A percentile compares a stretch with the other conserved stretches of the same genome.
phyloP scores from a whole-genome alignment of 2,888 invertebrate species.

The Leptopilina myrica region DNA sequence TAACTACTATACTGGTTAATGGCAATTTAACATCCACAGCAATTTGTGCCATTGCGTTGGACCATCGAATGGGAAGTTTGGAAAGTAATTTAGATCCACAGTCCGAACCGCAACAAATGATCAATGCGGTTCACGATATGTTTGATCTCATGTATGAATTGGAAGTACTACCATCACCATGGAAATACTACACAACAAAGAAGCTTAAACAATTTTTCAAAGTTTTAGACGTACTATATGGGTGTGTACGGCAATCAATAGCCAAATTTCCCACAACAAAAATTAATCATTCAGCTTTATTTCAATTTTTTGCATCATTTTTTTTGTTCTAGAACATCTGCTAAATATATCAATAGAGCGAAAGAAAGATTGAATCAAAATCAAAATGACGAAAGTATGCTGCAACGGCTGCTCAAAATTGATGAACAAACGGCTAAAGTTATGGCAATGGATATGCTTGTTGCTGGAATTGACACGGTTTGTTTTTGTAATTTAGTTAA shows the following conservation, averaged over 20 bases:
- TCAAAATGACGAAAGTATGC: constrained; percentile 78
- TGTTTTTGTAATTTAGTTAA: constrained; percentile 58
- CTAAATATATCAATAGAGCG: constrained; percentile 72
- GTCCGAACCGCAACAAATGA: constrained; percentile 86
- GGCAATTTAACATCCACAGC: constrained; percentile 77
- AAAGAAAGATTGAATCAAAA: constrained; percentile 67
- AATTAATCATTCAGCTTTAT: background rate
- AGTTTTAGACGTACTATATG: constrained; percentile 85
- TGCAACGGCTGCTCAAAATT: constrained; percentile 82
- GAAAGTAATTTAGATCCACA: constrained; percentile 77
- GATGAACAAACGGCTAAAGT: constrained; percentile 81
- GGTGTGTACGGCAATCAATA: constrained; percentile 77
- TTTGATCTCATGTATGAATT: constrained; percentile 87
- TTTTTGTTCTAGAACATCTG: background rate
- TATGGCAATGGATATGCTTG: constrained; percentile 84
- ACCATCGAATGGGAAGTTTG: constrained; percentile 87
- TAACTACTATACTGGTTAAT: constrained; percentile 7
- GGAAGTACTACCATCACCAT: constrained; percentile 86
- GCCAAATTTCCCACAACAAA: background rate
- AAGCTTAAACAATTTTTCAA: constrained; percentile 85
- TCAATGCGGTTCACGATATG: constrained; percentile 86
- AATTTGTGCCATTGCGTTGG: constrained; percentile 88
- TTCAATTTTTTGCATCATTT: background rate
- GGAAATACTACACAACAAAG: constrained; percentile 85
- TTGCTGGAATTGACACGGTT: constrained; percentile 86